Evolutionary conservation across 2,113 vertebrate genomes (phyloP).

Genomic region (Upupa epops): DNA sequence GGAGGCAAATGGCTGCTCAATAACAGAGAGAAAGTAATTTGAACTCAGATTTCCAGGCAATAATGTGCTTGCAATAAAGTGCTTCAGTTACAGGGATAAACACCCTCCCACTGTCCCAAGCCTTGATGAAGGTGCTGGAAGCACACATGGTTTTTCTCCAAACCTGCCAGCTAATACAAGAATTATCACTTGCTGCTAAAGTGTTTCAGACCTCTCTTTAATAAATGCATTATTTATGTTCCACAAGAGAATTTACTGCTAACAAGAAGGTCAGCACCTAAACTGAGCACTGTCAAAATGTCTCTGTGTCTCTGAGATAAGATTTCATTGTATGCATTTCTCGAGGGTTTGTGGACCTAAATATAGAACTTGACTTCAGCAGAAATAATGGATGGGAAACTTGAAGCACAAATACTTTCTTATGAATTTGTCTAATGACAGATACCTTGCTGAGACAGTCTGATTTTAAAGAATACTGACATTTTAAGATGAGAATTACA

Average conservation of each 20-base stretch:
- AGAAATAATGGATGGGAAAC: neutral
- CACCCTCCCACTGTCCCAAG: neutral
- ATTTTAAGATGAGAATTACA: neutral
- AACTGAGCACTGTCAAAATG: neutral
- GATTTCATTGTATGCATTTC: neutral
- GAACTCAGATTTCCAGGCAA: neutral
- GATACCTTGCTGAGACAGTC: neutral
- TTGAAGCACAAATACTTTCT: neutral
- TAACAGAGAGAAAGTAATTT: neutral
- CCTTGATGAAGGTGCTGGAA: neutral
- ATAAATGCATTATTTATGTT: neutral
- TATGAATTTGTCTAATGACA: neutral
- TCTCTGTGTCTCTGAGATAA: neutral
- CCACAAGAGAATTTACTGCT: neutral
- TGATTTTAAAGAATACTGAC: neutral
- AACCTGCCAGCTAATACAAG: neutral
- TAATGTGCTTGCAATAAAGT: neutral
- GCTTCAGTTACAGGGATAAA: neutral
- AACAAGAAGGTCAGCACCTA: neutral
- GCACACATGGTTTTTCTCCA: neutral
- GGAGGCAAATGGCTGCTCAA: neutral
- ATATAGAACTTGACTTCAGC: neutral
- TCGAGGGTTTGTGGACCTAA: neutral
- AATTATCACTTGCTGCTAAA: conserved; percentile 29
- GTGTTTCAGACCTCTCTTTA: neutral